Evolutionary conservation across 30 jellyfish, hydroid and myxozoan species (phyloP).

Genomic region (Phacellophora camtschatica): DNA sequence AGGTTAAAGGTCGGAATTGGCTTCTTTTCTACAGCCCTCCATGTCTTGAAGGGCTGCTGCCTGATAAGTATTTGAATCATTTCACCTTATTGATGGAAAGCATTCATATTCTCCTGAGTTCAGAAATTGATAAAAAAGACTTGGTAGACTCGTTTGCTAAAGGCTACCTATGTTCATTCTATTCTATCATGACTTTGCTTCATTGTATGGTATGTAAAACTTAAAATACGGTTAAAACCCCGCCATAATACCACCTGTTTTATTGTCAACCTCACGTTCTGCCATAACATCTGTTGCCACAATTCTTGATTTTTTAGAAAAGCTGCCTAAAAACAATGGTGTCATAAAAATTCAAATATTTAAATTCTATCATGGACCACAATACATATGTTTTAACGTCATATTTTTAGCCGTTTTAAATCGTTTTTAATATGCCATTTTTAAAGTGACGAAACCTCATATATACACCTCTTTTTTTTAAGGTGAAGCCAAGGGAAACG

Average conservation of each 20-base stretch:
- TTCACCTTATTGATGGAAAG: neutral
- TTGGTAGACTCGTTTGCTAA: neutral
- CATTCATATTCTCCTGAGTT: neutral
- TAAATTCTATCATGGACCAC: neutral
- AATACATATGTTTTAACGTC: too few species aligned
- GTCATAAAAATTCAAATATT: too few species aligned
- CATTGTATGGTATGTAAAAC: neutral
- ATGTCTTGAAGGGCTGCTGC: neutral
- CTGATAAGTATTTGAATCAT: neutral
- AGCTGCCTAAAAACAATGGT: neutral
- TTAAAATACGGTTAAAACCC: neutral
- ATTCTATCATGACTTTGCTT: neutral
- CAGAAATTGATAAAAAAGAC: neutral
- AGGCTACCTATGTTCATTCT: neutral
- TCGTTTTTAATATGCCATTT: too few species aligned
- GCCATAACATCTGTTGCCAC: too few species aligned
- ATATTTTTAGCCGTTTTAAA: too few species aligned
- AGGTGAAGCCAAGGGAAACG: too few species aligned
- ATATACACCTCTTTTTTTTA: too few species aligned
- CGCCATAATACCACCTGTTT: neutral
- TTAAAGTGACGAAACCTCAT: too few species aligned
- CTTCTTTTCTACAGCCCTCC: neutral
- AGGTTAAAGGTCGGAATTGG: neutral
- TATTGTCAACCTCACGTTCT: too few species aligned
- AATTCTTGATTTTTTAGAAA: neutral